Evolutionary conservation across 1,140 invertebrate genomes (phyloP), one percentile per base, ranked within the genome.

Genomic region (Zaprionus tsacasi): DNA sequence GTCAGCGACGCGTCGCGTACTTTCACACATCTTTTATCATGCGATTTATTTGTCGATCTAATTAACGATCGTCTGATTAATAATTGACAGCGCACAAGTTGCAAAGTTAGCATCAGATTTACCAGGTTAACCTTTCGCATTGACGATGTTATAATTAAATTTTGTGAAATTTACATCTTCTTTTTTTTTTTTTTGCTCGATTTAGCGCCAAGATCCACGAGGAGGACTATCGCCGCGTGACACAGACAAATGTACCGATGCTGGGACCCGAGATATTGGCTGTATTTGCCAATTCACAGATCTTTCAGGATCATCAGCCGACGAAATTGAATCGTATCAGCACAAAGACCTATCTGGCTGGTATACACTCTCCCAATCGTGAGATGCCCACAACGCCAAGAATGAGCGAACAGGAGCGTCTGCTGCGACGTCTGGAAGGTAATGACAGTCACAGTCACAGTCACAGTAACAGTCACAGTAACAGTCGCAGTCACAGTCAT

Each of bases 201-300:
- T 64, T 67, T 63, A 92, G 91, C 66, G 79, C 77, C 56, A 93
- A 93, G 71, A 93, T 92, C 48, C 91, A 92, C 36, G 92, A 93
- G 70, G 91, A 92, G 68, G 92, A 92, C 60, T 91, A 91, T 76
- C 80, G 91, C 6, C 90, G 92, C 8, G 92, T 91, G 78, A 93
- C 91, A 6, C 88, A 92, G 64, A 92, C 89, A 58, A 92, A 90
- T 70, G 92, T 91, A 25, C 91, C 92, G 12, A 92, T 82, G 58
- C 38, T 93, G 40, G 92, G 92, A 0, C 92, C 92, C 0, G 92
- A 93, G 67, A 93, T 92, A 54, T 30, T 93, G 60, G 90, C 91
- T 0, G 92, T 93, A 10, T 93, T 93, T 60, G 91, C 92, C 30
- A 92, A 92, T 30, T 93, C 92, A 33, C 92, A 93, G 68, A 93